phyloP scores from a whole-genome alignment of 2,797 vertebrate genomes.

The Sebastes glaucus region DNA sequence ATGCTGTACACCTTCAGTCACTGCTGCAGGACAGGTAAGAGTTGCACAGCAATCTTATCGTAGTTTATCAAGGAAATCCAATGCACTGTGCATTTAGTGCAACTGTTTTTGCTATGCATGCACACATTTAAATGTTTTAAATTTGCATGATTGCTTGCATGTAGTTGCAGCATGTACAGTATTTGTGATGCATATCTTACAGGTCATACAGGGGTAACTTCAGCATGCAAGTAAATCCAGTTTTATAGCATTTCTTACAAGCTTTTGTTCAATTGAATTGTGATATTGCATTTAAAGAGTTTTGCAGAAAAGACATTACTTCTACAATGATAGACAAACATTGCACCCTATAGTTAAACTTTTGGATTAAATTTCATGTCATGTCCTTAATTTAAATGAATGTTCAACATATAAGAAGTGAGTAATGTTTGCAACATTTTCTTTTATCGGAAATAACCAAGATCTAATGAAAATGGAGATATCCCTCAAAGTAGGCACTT shows the following conservation, averaged over 20 bases:
- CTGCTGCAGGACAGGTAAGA: conserved; percentile 50
- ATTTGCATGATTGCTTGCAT: accelerated
- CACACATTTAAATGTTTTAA: neutral
- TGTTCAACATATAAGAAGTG: neutral
- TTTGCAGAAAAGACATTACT: neutral
- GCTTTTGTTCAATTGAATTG: neutral
- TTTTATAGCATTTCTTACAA: neutral
- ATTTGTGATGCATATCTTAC: neutral
- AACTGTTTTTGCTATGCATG: neutral
- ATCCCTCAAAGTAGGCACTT: too few species aligned
- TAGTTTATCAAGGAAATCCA: neutral
- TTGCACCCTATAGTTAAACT: neutral
- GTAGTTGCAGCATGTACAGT: neutral
- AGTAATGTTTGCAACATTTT: neutral
- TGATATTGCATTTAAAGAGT: neutral
- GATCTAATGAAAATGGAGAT: neutral
- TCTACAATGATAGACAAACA: neutral
- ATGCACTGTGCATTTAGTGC: neutral
- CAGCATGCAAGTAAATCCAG: neutral
- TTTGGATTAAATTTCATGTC: neutral
- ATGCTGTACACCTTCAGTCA: neutral
- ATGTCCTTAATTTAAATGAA: neutral
- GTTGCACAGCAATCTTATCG: neutral
- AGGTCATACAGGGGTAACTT: neutral
- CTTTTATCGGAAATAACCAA: neutral